These are phyloP conservation scores for Avahi laniger DNA, from an alignment of 2,797 vertebrate genomes.

Conservation along the genomic window DNA sequence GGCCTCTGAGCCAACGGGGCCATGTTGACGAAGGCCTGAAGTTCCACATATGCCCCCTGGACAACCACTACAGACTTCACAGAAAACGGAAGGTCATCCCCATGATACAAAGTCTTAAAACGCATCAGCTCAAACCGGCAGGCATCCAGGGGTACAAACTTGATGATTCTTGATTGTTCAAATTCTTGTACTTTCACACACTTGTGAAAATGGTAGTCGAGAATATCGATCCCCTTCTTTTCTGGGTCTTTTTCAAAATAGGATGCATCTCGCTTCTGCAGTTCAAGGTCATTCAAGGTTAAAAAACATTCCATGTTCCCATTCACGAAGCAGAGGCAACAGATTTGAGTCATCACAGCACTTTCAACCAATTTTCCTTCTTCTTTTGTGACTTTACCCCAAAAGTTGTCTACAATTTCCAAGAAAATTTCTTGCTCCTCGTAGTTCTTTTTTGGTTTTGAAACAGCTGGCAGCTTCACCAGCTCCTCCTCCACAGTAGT, in stretches of 20 bases:
- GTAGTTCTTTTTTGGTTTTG: slow-evolving; percentile 89
- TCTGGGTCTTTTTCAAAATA: slow-evolving; percentile 89
- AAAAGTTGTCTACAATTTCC: slow-evolving; percentile 95
- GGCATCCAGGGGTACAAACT: slow-evolving; percentile 92
- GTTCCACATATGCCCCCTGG: slow-evolving; percentile 95
- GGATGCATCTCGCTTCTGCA: slow-evolving; percentile 87
- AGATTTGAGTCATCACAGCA: slow-evolving; percentile 90
- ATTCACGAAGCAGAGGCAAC: slow-evolving; percentile 94
- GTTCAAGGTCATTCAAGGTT: slow-evolving; percentile 92
- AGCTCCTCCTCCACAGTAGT: slow-evolving; percentile 93
- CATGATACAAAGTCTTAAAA: slow-evolving; percentile 87
- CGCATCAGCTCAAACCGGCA: slow-evolving; percentile 96
- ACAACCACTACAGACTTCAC: slow-evolving; percentile 93
- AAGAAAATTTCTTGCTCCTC: slow-evolving; percentile 95
- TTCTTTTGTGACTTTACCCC: slow-evolving; percentile 91
- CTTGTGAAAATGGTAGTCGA: slow-evolving; percentile 90
- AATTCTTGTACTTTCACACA: slow-evolving; percentile 92
- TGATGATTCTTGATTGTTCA: slow-evolving; percentile 88
- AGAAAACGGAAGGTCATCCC: slow-evolving; percentile 91
- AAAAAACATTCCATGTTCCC: slow-evolving; percentile 92
- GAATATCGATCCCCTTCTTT: slow-evolving; percentile 91
- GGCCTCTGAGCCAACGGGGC: slow-evolving; percentile 80
- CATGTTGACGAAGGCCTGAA: slow-evolving; percentile 96
- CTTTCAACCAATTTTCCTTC: slow-evolving; percentile 89
- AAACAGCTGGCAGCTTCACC: slow-evolving; percentile 84